Conservation (phyloP, 2,113 vertebrate genomes). For the Petrocephalus microphthalmus region DNA sequence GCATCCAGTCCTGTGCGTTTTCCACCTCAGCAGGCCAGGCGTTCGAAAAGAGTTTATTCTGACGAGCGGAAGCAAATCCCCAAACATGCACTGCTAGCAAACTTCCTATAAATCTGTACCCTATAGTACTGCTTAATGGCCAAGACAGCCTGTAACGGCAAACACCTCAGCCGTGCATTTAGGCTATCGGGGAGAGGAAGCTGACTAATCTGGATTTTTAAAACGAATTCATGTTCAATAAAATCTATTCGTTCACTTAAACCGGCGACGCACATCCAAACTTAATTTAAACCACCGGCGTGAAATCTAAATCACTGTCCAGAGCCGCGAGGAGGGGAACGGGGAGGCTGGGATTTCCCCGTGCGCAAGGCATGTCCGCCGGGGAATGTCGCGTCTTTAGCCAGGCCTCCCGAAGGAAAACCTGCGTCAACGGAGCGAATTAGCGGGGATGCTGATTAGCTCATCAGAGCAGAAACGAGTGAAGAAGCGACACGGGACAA, state of each 20-base stretch:
- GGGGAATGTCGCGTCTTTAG: not conserved
- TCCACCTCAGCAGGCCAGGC: not conserved
- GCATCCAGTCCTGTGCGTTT: not conserved
- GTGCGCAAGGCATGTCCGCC: not conserved
- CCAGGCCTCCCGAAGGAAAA: not conserved
- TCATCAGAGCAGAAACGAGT: not conserved
- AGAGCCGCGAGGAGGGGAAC: constrained; percentile 28
- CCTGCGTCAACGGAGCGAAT: not conserved
- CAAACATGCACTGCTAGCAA: constrained; percentile 3
- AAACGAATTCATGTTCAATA: constrained; percentile 85
- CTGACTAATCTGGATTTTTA: constrained; percentile 82
- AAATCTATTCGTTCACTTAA: constrained; percentile 84
- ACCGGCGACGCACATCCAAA: constrained; percentile 74
- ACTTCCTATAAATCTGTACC: constrained; percentile 34
- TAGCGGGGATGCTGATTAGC: not conserved
- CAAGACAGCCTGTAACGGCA: constrained; percentile 39
- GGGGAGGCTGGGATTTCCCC: not conserved
- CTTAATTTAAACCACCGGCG: constrained; percentile 78
- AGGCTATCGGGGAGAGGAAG: constrained; percentile 68
- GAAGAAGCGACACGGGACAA: not conserved
- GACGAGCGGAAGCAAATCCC: not conserved
- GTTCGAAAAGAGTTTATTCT: not conserved
- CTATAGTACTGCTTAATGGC: constrained; percentile 47
- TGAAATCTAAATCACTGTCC: constrained; percentile 71
- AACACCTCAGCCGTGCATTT: constrained; percentile 63